Evolutionary conservation across 1,140 invertebrate species (phyloP).

Genomic region (Ganaspis sp.): DNA sequence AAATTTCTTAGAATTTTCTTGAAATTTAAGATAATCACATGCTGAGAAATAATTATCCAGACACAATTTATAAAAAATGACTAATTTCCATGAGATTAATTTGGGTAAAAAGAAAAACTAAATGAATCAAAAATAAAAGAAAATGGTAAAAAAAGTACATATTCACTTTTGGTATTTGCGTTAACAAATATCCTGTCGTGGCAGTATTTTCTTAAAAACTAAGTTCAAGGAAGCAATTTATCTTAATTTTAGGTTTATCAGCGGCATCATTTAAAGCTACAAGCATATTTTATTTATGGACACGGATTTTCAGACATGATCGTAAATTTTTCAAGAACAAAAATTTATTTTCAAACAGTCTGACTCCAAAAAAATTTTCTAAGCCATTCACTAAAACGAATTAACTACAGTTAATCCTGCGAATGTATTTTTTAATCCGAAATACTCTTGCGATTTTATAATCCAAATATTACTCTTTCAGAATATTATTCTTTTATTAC

Average conservation of each 20-base stretch:
- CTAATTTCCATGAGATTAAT: slow-evolving; percentile 51
- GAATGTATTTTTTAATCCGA: slow-evolving; percentile 57
- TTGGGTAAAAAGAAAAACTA: slow-evolving; percentile 46
- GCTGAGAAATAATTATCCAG: slow-evolving; percentile 55
- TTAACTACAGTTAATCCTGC: slow-evolving; percentile 66
- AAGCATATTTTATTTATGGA: slow-evolving; percentile 2
- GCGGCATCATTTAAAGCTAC: slow-evolving; percentile 13
- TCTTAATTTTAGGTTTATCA: not conserved
- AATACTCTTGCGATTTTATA: slow-evolving; percentile 44
- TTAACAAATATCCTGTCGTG: slow-evolving; percentile 34
- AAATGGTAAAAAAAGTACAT: slow-evolving; percentile 33
- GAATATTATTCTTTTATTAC: slow-evolving; percentile 25
- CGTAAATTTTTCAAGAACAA: slow-evolving; percentile 25
- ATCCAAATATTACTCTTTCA: slow-evolving; percentile 16
- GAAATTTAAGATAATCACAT: slow-evolving; percentile 38
- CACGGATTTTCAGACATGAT: slow-evolving; percentile 5
- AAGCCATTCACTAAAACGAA: slow-evolving; percentile 55
- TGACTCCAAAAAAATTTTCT: slow-evolving; percentile 36
- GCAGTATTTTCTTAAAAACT: slow-evolving; percentile 51
- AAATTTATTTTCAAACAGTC: slow-evolving; percentile 43
- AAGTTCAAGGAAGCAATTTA: slow-evolving; percentile 13
- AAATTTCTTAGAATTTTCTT: slow-evolving; percentile 65
- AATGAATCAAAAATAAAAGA: slow-evolving; percentile 44
- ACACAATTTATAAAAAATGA: slow-evolving; percentile 65
- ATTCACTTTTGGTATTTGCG: not conserved